Evolutionary conservation across 2,113 vertebrate species (phyloP), one percentile per base, ranked within the genome.

Genomic region (Quiscalus mexicanus): DNA sequence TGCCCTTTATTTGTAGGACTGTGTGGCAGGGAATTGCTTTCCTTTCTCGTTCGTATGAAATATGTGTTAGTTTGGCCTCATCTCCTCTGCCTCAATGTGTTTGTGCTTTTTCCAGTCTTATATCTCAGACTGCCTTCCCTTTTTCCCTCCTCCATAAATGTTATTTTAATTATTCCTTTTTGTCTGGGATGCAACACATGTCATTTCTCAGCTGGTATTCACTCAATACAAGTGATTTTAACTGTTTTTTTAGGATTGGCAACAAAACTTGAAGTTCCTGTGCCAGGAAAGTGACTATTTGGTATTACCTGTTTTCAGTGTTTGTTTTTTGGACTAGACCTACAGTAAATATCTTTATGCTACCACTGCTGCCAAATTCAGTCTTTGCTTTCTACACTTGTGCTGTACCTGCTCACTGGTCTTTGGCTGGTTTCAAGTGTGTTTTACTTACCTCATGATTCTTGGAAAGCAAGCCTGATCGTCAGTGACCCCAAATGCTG

Each of bases 291-390:
- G 64, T 12, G 47, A 70, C 33, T 69, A 2, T 49, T 77, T 31
- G 63, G 50, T 69, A 59, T 89, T 91, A 85, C 69, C 87, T 69
- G 49, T 35, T 82, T 56, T 41, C 53, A 52, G 45, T 90, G 90
- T 95, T 97, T 91, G 80, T 45, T 80, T 95, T 94, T 93, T 60
- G 88, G 84, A 81, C 90, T 90, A 82, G 84, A 68, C 76, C 75
- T 79, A 45, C 45, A 49, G 86, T 79, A 79, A 95, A 94, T 91
- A 95, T 82, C 69, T 96, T 93, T 50, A 39, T 90, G 93, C 92
- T 87, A 37, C 71, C 0, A 1, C 76, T 79, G 16, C 73, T 96
- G 93, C 91, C 96, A 96, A 84, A 89, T 68, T 75, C 42, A 6
- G 56, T 60, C 67, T 35, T 82, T 76, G 76, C 82, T 95, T 94